phyloP scores from a whole-genome alignment of 1,140 invertebrate species.

The Ditylenchus dipsaci region DNA sequence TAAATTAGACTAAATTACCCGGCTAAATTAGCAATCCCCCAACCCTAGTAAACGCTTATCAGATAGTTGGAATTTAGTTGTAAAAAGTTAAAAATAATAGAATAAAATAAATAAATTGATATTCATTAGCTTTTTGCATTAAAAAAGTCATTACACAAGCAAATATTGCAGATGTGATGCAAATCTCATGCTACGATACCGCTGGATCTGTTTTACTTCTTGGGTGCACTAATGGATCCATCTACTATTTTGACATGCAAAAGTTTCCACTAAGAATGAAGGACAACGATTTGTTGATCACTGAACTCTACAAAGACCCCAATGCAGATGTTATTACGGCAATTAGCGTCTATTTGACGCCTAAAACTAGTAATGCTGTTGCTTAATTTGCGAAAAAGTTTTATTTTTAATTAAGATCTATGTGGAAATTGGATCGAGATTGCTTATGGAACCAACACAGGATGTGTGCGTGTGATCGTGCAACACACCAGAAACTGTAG shows the following conservation, averaged over 20 bases:
- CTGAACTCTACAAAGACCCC: constrained; percentile 89
- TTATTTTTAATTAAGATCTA: constrained; percentile 68
- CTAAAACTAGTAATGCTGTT: constrained; percentile 79
- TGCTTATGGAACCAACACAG: constrained; percentile 91
- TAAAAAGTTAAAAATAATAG: too few relatives aligned
- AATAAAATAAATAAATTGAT: too few relatives aligned
- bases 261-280: constrained; percentile 98
- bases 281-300: constrained; percentile 93
- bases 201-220: constrained; percentile 88
- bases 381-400: background rate
- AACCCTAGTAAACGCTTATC: too few relatives aligned
- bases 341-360: constrained; percentile 95
- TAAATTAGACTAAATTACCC: too few relatives aligned
- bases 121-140: background rate
- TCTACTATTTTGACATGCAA: constrained; percentile 99
- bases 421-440: constrained; percentile 99
- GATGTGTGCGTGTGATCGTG: constrained; percentile 89
- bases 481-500: constrained; percentile 97
- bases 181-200: constrained; percentile 88
- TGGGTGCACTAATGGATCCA: constrained; percentile 89
- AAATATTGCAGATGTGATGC: constrained; percentile 78
- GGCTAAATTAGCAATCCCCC: too few relatives aligned
- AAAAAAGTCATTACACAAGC: background rate
- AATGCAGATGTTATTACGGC: constrained; percentile 90
- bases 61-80: too few relatives aligned